Evolutionary conservation across 1,140 invertebrate genomes (phyloP), one percentile per base, ranked within the genome.

Genomic region (Pollicipes pollicipes): DNA sequence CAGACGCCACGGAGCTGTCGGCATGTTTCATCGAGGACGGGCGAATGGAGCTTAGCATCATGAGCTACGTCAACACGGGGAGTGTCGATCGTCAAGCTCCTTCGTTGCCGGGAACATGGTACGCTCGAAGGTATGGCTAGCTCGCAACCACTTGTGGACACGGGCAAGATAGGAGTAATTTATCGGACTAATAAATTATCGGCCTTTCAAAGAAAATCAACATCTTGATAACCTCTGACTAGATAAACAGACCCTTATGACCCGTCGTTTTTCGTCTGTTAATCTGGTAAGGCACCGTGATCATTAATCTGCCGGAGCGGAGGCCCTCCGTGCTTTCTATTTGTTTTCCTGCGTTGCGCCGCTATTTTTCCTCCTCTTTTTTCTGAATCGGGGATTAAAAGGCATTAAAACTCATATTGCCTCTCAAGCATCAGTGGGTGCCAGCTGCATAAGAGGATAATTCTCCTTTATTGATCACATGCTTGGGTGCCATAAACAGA

Each of bases 401-500:
- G 45, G 45, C 45, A 58, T 58, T 58, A 58, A 21, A 24, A 58
- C 45, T 58, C 45, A 58, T 58, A 58, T 58, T 58, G 45, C 13
- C 45, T 58, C 45, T 58, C 45, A 58, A 24, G 45, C 32, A 58
- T 2, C 45, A 21, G 45, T 2, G 45, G 13, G 45, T 21, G 45
- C 24, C 45, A 58, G 45, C 45, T 58, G 45, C 45, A 58, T 58
- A 58, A 24, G 45, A 10, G 45, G 45, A 58, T 58, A 58, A 58
- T 58, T 58, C 45, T 58, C 45, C 45, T 58, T 58, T 58, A 58
- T 58, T 58, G 45, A 58, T 58, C 45, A 58, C 45, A 58, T 58
- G 45, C 45, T 58, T 58, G 45, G 45, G 45, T 58, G 45, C 45
- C 13, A 58, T 58, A 58, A 58, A 58, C 45, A n/a, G 45, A 58